Evolutionary conservation across 2,888 invertebrate species (phyloP).

Genomic region (Platypus cylindrus): DNA sequence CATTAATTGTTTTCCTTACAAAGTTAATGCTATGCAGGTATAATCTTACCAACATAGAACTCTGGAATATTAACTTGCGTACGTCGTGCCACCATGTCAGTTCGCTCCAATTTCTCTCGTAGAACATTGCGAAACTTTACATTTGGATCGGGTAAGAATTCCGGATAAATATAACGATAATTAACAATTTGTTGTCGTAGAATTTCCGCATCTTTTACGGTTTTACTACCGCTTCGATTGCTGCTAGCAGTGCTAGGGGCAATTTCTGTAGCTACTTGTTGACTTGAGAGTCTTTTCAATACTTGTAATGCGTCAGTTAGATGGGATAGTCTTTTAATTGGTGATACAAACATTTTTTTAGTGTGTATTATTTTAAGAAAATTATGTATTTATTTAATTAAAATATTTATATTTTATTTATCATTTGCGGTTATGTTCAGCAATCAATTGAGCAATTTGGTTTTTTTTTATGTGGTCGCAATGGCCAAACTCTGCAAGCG

Average conservation of each 20-base stretch:
- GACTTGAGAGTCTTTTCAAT: slow-evolving; percentile 4
- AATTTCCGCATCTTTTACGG: slow-evolving; percentile 6
- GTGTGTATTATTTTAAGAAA: too few relatives aligned
- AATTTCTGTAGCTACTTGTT: slow-evolving; percentile 1
- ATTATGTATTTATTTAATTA: too few relatives aligned
- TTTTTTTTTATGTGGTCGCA: too few relatives aligned
- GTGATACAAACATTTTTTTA: too few relatives aligned
- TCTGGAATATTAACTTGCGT: slow-evolving; percentile 81
- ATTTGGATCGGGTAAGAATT: slow-evolving; percentile 84
- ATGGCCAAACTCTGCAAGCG: too few relatives aligned
- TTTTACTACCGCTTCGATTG: slow-evolving; percentile 2
- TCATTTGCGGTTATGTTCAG: too few relatives aligned
- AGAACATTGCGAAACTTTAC: slow-evolving; percentile 63
- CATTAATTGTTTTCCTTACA: slow-evolving; percentile 1
- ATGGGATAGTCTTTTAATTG: too few relatives aligned
- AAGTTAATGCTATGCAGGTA: slow-evolving; percentile 1
- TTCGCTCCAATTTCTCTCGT: slow-evolving; percentile 77
- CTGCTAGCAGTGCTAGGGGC: not conserved
- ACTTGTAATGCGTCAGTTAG: slow-evolving; percentile 4
- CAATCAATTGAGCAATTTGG: too few relatives aligned
- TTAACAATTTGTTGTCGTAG: slow-evolving; percentile 31
- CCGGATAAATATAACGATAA: slow-evolving; percentile 68
- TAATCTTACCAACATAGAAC: slow-evolving; percentile 81
- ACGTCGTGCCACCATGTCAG: slow-evolving; percentile 84
- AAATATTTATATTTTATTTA: too few relatives aligned